A percentile compares a stretch with the other conserved stretches of the same genome.
Conservation (phyloP, 2,113 vertebrate genomes). For the Tringa solitaria region DNA sequence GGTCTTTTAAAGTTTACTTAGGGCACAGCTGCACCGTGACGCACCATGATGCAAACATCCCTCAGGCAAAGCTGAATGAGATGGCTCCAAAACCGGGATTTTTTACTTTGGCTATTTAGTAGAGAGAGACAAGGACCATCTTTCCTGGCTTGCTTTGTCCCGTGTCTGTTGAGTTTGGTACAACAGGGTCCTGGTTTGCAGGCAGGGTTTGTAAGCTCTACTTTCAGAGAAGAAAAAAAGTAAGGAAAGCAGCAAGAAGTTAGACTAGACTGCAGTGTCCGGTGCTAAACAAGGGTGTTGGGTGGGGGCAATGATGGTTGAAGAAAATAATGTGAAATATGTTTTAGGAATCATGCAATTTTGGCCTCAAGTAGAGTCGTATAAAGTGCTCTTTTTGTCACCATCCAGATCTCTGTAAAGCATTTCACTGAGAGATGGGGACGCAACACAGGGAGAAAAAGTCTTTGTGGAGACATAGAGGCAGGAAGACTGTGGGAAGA, state of each 20-base stretch:
- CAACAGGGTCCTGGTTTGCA: background rate
- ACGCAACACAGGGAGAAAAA: background rate
- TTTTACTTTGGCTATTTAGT: background rate
- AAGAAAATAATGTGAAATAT: background rate
- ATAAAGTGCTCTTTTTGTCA: background rate
- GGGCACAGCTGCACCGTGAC: background rate
- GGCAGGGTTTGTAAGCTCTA: background rate
- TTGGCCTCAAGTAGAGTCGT: background rate
- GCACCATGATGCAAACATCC: background rate
- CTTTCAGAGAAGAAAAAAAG: background rate
- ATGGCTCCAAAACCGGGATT: background rate
- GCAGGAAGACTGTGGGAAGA: background rate
- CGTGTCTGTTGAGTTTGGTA: background rate
- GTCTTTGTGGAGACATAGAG: background rate
- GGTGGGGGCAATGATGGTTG: background rate
- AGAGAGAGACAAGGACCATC: background rate
- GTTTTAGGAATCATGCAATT: background rate
- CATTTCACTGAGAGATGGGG: background rate
- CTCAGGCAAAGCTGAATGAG: background rate
- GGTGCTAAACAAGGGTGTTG: background rate
- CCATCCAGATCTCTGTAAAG: background rate
- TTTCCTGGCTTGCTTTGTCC: background rate
- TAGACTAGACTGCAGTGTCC: background rate
- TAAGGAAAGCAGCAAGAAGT: background rate
- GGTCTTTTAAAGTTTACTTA: conserved; percentile 3